Percentiles rank a stretch among this genome's conserved stretches.
These are phyloP conservation scores for Drosophila paulistorum DNA, from an alignment of 1,140 invertebrate genomes.

Conservation along the genomic window DNA sequence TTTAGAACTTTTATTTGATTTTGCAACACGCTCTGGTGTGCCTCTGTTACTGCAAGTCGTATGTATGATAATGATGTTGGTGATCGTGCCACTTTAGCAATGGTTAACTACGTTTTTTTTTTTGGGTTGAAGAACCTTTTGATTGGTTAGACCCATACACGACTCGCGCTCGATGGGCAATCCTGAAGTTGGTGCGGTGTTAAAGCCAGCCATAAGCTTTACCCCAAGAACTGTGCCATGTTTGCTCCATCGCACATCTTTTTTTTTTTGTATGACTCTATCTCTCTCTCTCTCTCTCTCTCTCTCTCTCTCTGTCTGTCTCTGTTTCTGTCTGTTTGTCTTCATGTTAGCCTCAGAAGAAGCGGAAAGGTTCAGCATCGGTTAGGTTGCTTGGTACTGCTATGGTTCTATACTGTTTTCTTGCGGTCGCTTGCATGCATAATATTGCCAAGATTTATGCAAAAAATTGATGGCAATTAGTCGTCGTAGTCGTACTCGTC, in stretches of 20 bases:
- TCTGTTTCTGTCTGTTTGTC: background rate
- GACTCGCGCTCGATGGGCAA: slow-evolving; percentile 66
- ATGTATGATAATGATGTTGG: slow-evolving; percentile 78
- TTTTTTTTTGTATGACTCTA: slow-evolving; percentile 21
- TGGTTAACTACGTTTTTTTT: slow-evolving; percentile 59
- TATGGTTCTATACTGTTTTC: slow-evolving; percentile 4
- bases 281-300: background rate
- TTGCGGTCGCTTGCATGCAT: slow-evolving; percentile 60
- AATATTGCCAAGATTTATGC: slow-evolving; percentile 78
- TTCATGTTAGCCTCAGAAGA: background rate
- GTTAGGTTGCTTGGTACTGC: background rate
- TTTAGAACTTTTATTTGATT: slow-evolving; percentile 75
- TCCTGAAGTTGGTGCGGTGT: slow-evolving; percentile 75
- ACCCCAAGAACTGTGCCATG: slow-evolving; percentile 67
- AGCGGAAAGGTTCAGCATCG: background rate
- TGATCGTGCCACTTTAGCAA: slow-evolving; percentile 81
- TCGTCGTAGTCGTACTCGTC: slow-evolving; percentile 42
- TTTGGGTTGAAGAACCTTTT: slow-evolving; percentile 78
- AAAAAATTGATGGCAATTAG: slow-evolving; percentile 81
- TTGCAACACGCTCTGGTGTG: slow-evolving; percentile 59
- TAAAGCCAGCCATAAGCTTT: slow-evolving; percentile 9
- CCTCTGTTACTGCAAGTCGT: slow-evolving; percentile 38
- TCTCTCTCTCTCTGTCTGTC: background rate
- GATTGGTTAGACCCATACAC: slow-evolving; percentile 69
- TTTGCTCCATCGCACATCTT: slow-evolving; percentile 16